Conservation (phyloP, 2,113 vertebrate species). For the Falcunculus frontatus region DNA sequence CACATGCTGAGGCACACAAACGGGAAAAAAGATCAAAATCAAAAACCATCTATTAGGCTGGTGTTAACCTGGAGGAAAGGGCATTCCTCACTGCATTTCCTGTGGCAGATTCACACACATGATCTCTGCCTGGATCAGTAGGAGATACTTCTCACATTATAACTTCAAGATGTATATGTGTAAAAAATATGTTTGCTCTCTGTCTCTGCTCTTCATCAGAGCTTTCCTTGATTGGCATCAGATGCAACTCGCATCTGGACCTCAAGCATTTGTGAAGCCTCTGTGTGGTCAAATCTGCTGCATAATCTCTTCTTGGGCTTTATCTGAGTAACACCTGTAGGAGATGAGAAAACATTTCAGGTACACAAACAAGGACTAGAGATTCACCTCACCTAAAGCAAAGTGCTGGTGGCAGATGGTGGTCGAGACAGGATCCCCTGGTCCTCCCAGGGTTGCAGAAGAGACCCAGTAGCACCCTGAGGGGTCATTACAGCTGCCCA, state of each 20-base stretch:
- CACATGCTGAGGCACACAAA: neutral
- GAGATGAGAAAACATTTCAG: neutral
- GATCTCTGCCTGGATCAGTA: neutral
- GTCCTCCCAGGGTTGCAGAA: neutral
- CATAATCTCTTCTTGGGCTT: neutral
- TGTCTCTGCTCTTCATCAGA: neutral
- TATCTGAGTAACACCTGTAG: neutral
- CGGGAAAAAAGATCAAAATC: neutral
- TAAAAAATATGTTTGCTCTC: neutral
- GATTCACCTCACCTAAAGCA: fast-evolving
- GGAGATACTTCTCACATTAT: neutral
- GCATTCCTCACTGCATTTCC: neutral
- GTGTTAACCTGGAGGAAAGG: neutral
- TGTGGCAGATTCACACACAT: neutral
- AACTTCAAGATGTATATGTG: neutral
- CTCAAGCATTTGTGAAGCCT: neutral
- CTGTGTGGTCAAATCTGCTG: neutral
- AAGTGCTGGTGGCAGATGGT: neutral
- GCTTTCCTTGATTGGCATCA: neutral
- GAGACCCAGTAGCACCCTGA: neutral
- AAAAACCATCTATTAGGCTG: neutral
- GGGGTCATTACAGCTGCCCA: neutral
- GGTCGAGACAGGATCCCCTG: neutral
- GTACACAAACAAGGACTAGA: neutral
- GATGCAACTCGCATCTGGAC: fast-evolving